A percentile compares a stretch with the other conserved stretches of the same genome.
Conservation (phyloP, 1,140 invertebrate species). For the Diuraphis noxia region DNA sequence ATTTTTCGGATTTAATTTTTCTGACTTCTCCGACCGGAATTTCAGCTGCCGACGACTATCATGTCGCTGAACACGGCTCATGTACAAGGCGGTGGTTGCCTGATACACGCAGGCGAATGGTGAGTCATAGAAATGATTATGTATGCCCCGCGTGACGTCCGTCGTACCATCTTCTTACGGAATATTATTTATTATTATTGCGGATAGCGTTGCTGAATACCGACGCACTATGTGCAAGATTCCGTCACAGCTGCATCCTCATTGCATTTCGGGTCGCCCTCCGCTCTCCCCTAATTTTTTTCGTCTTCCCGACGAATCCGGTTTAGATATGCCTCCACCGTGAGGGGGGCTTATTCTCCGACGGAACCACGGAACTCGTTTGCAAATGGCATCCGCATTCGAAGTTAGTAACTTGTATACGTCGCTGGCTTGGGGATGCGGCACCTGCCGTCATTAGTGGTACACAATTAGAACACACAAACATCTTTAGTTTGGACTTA, state of each 20-base stretch:
- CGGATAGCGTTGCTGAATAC: not conserved
- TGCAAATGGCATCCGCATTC: not conserved
- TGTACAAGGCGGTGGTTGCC: conserved; percentile 79
- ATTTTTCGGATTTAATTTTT: not conserved
- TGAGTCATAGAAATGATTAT: conserved; percentile 64
- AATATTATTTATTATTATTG: not conserved
- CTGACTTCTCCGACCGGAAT: not conserved
- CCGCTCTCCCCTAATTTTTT: not conserved
- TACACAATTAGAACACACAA: not conserved
- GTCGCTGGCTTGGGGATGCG: too few relatives aligned
- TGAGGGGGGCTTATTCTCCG: not conserved
- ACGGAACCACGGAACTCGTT: not conserved
- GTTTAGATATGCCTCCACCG: not conserved
- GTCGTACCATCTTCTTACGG: not conserved
- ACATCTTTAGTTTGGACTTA: not conserved
- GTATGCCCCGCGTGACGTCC: not conserved
- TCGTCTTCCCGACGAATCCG: not conserved
- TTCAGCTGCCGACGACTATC: conserved; percentile 56
- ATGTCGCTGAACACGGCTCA: conserved; percentile 95
- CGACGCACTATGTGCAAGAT: not conserved
- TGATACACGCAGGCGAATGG: conserved; percentile 90
- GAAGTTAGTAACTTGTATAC: not conserved
- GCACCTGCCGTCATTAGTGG: not conserved
- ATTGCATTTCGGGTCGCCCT: not conserved
- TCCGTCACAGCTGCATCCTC: not conserved